Percentiles rank a stretch among this genome's conserved stretches.
Conservation (phyloP, 92 coral and sea anemone species). For the Palythoa caribaeorum region DNA sequence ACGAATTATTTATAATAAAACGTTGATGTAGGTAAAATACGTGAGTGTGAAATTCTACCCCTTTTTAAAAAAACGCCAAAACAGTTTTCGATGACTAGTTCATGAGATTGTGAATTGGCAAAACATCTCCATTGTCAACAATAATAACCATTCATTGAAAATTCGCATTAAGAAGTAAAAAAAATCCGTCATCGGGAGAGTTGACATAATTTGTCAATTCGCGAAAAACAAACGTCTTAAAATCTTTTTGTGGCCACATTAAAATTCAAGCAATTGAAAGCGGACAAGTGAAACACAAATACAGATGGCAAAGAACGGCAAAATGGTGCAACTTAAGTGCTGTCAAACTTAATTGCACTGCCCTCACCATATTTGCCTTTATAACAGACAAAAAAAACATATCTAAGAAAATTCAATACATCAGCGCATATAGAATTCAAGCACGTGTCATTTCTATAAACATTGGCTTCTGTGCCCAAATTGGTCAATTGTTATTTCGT, state of each 20-base stretch:
- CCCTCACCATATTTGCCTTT: conserved; percentile 72
- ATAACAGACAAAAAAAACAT: conserved; percentile 74
- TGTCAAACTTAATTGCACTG: conserved; percentile 73
- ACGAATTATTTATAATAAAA: conserved; percentile 31
- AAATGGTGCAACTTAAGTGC: conserved; percentile 69
- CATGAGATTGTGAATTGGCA: background rate
- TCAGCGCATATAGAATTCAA: conserved; percentile 70
- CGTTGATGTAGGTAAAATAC: conserved; percentile 50
- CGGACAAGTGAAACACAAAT: conserved; percentile 60
- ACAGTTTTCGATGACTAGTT: conserved; percentile 11
- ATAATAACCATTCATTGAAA: conserved; percentile 64
- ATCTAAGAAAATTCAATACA: conserved; percentile 79
- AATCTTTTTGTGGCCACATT: conserved; percentile 79
- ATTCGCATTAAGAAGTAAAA: conserved; percentile 61
- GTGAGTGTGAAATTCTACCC: conserved; percentile 45
- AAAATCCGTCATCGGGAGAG: conserved; percentile 39
- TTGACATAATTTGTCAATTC: conserved; percentile 60
- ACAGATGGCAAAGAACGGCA: conserved; percentile 61
- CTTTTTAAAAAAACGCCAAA: conserved; percentile 10
- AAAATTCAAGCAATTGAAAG: conserved; percentile 74
- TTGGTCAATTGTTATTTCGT: conserved; percentile 86
- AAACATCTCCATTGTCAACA: conserved; percentile 42
- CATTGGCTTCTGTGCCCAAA: conserved; percentile 86
- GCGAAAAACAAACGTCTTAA: conserved; percentile 78
- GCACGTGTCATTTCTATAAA: conserved; percentile 94